Conservation (phyloP, 2,113 vertebrate genomes). For the Thalassoma bifasciatum region DNA sequence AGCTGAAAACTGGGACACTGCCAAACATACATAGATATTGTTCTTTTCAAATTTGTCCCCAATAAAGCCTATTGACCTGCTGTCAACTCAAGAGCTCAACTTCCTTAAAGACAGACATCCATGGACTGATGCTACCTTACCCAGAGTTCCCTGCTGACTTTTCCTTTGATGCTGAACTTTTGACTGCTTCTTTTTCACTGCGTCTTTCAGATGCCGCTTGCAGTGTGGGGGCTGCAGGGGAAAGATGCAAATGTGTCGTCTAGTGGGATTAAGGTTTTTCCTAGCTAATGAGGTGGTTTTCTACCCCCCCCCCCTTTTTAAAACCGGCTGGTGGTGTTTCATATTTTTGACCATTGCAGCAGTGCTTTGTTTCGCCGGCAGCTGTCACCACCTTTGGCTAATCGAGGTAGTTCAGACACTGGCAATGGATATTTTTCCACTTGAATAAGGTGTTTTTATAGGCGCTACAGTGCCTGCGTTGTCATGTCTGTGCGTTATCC, state of each 20-base stretch:
- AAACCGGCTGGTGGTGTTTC: neutral
- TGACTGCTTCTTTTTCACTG: conserved; percentile 48
- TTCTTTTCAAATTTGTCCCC: neutral
- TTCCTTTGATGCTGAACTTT: conserved; percentile 72
- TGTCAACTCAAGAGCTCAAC: neutral
- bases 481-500: neutral
- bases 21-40: neutral
- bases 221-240: conserved; percentile 50
- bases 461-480: neutral
- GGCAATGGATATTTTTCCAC: conserved; percentile 14
- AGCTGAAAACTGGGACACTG: neutral
- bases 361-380: conserved; percentile 51
- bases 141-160: conserved; percentile 27
- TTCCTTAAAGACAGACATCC: conserved; percentile 7
- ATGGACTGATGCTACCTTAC: conserved; percentile 11
- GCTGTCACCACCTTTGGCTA: conserved; percentile 47
- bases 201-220: conserved; percentile 47
- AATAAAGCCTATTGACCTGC: neutral
- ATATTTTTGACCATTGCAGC: conserved; percentile 32
- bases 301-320: conserved; percentile 20
- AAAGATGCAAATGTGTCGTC: conserved; percentile 65
- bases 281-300: conserved; percentile 64
- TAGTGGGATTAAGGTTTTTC: conserved; percentile 62
- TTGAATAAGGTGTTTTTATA: conserved; percentile 30
- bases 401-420: conserved; percentile 13